These are phyloP conservation scores for Lypha dubia DNA, from an alignment of 2,888 invertebrate species.

Conservation along the genomic window DNA sequence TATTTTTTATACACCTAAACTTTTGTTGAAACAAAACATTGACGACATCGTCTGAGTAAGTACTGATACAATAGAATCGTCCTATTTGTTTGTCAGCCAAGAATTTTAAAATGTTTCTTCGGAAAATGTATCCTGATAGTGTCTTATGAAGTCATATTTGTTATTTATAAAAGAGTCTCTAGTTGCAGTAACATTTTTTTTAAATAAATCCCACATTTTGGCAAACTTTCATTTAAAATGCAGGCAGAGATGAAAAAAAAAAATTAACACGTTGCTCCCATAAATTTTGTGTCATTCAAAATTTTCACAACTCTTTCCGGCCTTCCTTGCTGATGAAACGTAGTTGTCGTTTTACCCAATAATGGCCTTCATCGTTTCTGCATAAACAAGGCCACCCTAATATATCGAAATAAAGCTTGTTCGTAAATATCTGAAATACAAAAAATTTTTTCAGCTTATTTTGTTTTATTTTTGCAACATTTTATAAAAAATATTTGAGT, in stretches of 20 bases:
- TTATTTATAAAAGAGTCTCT: no score
- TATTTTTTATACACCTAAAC: conserved; percentile 33
- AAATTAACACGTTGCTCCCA: no score
- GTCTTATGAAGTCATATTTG: background rate
- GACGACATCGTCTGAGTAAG: conserved; percentile 12
- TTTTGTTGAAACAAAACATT: conserved; percentile 26
- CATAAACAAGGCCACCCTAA: background rate
- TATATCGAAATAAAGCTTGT: background rate
- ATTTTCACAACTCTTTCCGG: no score
- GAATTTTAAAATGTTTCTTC: background rate
- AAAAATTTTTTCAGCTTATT: background rate
- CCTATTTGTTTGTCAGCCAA: background rate
- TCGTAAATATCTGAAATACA: background rate
- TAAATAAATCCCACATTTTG: no score
- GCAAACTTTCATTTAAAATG: no score
- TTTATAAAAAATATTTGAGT: conserved; percentile 31
- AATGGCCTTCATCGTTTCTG: background rate
- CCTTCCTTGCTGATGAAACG: no score
- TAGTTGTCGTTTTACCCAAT: background rate
- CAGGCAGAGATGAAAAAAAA: no score
- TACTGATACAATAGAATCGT: background rate
- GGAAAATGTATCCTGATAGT: background rate
- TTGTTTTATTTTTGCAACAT: background rate
- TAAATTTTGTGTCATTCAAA: no score
- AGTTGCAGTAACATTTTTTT: background rate